Evolutionary conservation across 2,113 vertebrate genomes (phyloP), one percentile per base, ranked within the genome.

Genomic region (Galeopterus variegatus): DNA sequence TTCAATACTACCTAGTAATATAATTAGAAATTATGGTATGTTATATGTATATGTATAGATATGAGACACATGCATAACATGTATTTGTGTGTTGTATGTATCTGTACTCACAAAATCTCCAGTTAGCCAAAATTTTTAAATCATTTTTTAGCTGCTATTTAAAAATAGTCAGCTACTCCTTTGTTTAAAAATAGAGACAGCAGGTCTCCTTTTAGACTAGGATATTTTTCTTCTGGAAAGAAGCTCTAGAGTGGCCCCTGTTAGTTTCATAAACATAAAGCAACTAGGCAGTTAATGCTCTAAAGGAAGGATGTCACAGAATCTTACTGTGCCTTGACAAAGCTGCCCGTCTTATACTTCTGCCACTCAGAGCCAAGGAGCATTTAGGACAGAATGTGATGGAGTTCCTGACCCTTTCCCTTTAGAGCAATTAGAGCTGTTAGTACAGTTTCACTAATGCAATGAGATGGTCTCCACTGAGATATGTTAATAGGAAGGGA

Each of bases 401-500:
- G 19, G 45, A 69, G 21, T 50, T 41, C n/a, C 60, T 73, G 54
- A 52, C 17, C 56, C 45, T 17, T 65, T 83, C 50, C 18, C 28
- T 79, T 69, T 56, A 69, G 48, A 84, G 77, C 52, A 52, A 85
- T 65, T 70, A 92, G 33, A 24, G 23, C 69, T 70, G 52, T 84
- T 79, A 73, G 33, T 58, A 23, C 67, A 73, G 48, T 70, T 95
- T 95, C 75, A 48, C 36, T 95, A 87, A 93, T 83, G 48, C 75
- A 93, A 60, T 72, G 60, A 93, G 90, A 96, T 90, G 81, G 36
- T 82, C 45, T 81, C 85, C 60, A 62, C n/a, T 75, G 60, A 86
- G 79, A 85, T 50, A 54, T n/a, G 52, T 77, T 97, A 76, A 94
- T 82, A 82, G 52, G 23, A 70, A 92, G 76, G 80, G 56, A 93